phyloP scores from a whole-genome alignment of 2,797 vertebrate species.

The Xyrichtys novacula region DNA sequence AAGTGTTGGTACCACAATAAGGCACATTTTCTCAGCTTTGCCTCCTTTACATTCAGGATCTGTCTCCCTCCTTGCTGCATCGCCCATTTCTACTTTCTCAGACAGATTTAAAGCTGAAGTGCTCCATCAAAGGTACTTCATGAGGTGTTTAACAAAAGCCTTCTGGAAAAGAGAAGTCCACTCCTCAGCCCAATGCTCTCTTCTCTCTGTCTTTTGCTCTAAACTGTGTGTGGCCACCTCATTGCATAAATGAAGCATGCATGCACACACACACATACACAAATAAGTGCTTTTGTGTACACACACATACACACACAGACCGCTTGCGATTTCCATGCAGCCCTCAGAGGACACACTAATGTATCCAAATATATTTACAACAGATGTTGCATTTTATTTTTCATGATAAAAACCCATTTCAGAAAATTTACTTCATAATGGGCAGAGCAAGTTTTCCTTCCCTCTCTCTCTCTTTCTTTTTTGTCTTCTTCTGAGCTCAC shows the following conservation, averaged over 20 bases:
- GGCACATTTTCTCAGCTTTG: not conserved
- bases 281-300: slow-evolving; percentile 2
- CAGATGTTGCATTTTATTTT: slow-evolving; percentile 91
- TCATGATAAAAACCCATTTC: slow-evolving; percentile 88
- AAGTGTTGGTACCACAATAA: slow-evolving; percentile 10
- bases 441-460: slow-evolving; percentile 71
- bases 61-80: slow-evolving; percentile 13
- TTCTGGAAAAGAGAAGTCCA: slow-evolving; percentile 59
- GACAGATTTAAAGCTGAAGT: slow-evolving; percentile 53
- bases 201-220: slow-evolving; percentile 40
- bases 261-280: slow-evolving; percentile 6
- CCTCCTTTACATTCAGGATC: slow-evolving; percentile 32
- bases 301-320: slow-evolving; percentile 33
- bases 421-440: slow-evolving; percentile 85
- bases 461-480: slow-evolving; percentile 31
- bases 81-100: slow-evolving; percentile 32
- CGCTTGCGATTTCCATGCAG: slow-evolving; percentile 70
- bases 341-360: slow-evolving; percentile 87
- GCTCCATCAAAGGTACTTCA: slow-evolving; percentile 61
- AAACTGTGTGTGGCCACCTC: slow-evolving; percentile 63
- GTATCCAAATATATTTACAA: slow-evolving; percentile 90
- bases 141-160: slow-evolving; percentile 59
- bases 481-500: slow-evolving; percentile 64
- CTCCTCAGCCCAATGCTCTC: slow-evolving; percentile 44
- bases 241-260: slow-evolving; percentile 51